Evolutionary conservation across 2,113 vertebrate genomes (phyloP), one percentile per base, ranked within the genome.

Genomic region (Dromaius novaehollandiae): DNA sequence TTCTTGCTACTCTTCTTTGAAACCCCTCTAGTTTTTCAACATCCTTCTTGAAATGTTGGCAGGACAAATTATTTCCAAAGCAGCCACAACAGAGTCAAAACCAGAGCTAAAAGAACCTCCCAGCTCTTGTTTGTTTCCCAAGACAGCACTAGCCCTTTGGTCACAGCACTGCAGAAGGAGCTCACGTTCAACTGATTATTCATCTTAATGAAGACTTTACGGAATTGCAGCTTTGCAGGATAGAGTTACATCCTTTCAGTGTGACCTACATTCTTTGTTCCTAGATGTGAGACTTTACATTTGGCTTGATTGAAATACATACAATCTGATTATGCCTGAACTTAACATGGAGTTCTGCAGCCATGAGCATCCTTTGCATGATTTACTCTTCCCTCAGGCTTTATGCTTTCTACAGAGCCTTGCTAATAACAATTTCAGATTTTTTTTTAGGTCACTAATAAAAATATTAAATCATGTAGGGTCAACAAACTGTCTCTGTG

Each of bases 171-270:
- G 91, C 84, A 93, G 89, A 96, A 96, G 91, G 82, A 96, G 90
- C 94, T 95, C 96, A 94, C 46, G 0, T 96, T 96, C 84, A 95
- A 89, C 78, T 96, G 96, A 96, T 96, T 97, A 96, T 94, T 96
- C 91, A 96, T 96, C 96, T 95, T 96, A 96, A 96, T 95, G 84
- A 95, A 97, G 93, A 89, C 95, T 97, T 97, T 95, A 92, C 34
- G 16, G 96, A 95, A 96, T 91, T 95, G 89, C 91, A 95, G 95
- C 95, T 95, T 97, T 92, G 92, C 36, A 66, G 94, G 91, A 94
- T 96, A 96, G 95, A 91, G 94, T 96, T 96, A 95, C 96, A 91
- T 81, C 94, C 93, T 91, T 95, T 95, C 95, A 93, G 93, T 78
- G 87, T 95, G 96, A 95, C 93, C 91, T 95, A 91, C 89, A 68